Evolutionary conservation across 2,113 vertebrate genomes (phyloP), one percentile per base, ranked within the genome.

Genomic region (rat (Rattus norvegicus)): DNA sequence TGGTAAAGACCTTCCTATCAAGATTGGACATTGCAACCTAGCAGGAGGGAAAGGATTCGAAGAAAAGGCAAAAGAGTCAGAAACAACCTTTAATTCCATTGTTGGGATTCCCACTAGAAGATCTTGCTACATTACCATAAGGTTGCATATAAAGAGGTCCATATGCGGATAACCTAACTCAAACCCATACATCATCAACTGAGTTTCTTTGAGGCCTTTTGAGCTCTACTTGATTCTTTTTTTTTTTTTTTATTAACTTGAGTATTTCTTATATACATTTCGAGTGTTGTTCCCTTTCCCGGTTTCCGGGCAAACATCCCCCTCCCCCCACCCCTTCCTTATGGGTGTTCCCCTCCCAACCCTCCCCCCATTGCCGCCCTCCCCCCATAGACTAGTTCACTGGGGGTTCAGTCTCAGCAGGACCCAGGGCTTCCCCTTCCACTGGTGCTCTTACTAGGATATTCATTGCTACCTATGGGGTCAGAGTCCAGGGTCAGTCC

Each of bases 131-230:
- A 73, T 4, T 22, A 73, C n/a, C 70, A 39, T 39, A 73, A 10
- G 7, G n/a, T 22, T 73, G 3, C n/a, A 39, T 39, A 69, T 69
- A 33, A 69, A 33, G 30, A 33, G 30, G 28, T 12, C 65, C 12
- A 33, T 33, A 39, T 22, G 1, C 4, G 7, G 70, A 73, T 19
- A 19, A 39, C 17, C 69, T n/a, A 19, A 36, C 16, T 17, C 70
- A 73, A 39, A 39, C 36, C 19, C 70, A 73, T 73, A 73, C 70
- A 39, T 1, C 3, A 8, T 39, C 19, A 3, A 4, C 39, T 20
- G 0, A 2, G 14, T 6, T n/a, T n/a, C 70, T 39, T 2, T 73
- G n/a, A 73, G 19, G n/a, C 8, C 19, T n/a, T 22, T 4, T 73
- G n/a, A 73, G 7, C 43, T 3, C 43, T 43, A 43, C 43, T 43